Evolutionary conservation across 2,888 invertebrate species (phyloP), one percentile per base, ranked within the genome.

Genomic region (Geotrupes spiniger): DNA sequence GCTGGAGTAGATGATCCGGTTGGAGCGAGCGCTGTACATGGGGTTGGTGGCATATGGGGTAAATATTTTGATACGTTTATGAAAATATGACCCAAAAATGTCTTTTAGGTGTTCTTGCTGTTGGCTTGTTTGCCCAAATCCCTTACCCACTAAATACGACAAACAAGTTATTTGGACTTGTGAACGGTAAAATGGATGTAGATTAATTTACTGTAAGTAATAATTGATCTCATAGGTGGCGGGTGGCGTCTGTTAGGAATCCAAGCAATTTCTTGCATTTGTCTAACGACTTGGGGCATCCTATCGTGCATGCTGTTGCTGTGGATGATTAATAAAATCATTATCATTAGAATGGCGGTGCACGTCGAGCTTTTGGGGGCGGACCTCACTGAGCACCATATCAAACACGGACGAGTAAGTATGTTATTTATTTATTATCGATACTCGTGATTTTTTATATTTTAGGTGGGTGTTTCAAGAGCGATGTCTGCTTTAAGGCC

Each of bases 21-120:
- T 0, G 92, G 93, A 0, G 95, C 95, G 0, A 85, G 90, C 9
- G 82, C 93, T 0, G 93, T 93, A 1, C 93, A 94, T 65, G 93
- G 92, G 57, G 77, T 83, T n/a, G 80, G 83, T 41, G 86, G 86
- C 0, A 76, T 86, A 42, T 86, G 86, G 86, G 86, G 83, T 81
- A 62, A 72, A 66, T 52, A 16, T n/a, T n/a, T n/a, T n/a, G n/a
- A n/a, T n/a, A 8, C 11, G 10, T 29, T 29, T 10, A 8, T 29
- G 10, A 11, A 10, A 5, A 29, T 29, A 1, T 29, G 5, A 29
- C 11, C 4, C 29, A 11, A 5, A 29, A 25, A 42, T 47, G 60
- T 78, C n/a, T 21, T 62, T 70, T 78, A 92, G 91, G 94, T 6
- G 84, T 92, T 12, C 49, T 92, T 10, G 89, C 92, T 0, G 91